Base-by-base conservation (phyloP, 2,888 invertebrate genomes). In the Pherbina coryleti region DNA sequence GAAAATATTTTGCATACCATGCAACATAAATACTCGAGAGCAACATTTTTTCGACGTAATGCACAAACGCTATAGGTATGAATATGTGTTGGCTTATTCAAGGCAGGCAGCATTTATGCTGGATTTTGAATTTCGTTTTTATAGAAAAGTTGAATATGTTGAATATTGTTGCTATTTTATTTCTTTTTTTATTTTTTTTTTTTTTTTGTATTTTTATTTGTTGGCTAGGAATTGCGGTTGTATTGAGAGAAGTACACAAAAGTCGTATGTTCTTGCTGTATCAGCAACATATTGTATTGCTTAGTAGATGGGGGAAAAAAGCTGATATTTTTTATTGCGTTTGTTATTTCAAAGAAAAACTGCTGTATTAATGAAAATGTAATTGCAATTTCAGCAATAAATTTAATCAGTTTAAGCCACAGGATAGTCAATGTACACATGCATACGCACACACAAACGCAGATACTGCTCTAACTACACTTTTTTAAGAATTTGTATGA, bases 1-100 rank as follows among this genome's bases (percentile, higher is more conserved):
- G 7, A 55, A 55, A 55, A 55, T 55, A 55, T 71, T 71, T 31
- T 71, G 71, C 55, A 71, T 31, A 55, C 55, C 3, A 31, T 71
- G 71, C 71, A 71, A 51, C 55, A 34, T 55, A 55, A 71, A 71
- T 55, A 34, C 71, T 71, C 55, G 71, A 71, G 34, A 9, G 44
- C 17, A 37, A 22, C 67, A 44, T 31, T 67, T 67, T 44, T 19
- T 19, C 34, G 8, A 8, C 19, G 8, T 44, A 37, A 67, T 8
- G 67, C 67, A 67, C 67, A 19, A 5, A 22, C 44, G 44, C 44
- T 44, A 44, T 11, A 44, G 14, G 44, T 11, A 44, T 1, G 44
- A 44, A 44, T 44, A 7, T 14, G 5, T 37, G 44, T 44, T 44
- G 14, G 44, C 44, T 44, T 44, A 44, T 44, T 11, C 44, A 44